Evolutionary conservation across 2,113 vertebrate genomes (phyloP).

Genomic region (Dasyprocta punctata): DNA sequence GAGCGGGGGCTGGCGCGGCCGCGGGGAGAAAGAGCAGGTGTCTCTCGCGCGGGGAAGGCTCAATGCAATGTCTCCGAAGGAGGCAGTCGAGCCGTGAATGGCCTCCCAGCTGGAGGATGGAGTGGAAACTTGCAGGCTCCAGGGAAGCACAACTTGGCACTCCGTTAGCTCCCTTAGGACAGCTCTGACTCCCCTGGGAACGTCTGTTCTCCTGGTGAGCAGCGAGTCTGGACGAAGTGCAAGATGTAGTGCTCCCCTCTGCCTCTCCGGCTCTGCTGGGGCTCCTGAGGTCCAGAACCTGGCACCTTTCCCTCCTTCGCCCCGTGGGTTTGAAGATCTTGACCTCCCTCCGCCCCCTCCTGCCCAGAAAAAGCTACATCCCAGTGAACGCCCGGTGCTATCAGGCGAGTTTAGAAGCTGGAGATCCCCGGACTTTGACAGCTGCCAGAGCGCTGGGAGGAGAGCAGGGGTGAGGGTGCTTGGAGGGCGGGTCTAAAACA

Average conservation of each 20-base stretch:
- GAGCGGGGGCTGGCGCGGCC: not conserved
- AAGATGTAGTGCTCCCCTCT: not conserved
- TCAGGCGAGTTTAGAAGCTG: not conserved
- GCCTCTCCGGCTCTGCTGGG: not conserved
- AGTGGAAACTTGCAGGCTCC: constrained; percentile 58
- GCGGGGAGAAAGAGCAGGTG: not conserved
- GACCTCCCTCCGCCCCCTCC: not conserved
- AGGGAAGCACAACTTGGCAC: not conserved
- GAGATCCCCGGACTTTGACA: constrained; percentile 28
- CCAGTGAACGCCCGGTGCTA: not conserved
- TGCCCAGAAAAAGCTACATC: not conserved
- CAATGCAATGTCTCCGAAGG: not conserved
- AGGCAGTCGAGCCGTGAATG: not conserved
- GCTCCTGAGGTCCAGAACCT: not conserved
- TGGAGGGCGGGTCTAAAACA: not conserved
- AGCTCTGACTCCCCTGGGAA: constrained; percentile 25
- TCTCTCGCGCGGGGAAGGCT: not conserved
- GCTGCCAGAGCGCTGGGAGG: not conserved
- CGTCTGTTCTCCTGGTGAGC: not conserved
- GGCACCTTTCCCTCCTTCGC: not conserved
- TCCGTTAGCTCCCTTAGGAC: not conserved
- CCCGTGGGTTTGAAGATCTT: not conserved
- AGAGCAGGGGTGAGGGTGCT: not conserved
- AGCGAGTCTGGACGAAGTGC: not conserved
- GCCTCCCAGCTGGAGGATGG: not conserved